Evolutionary conservation across 2,888 invertebrate species (phyloP), one percentile per base, ranked within the genome.

Genomic region (Limnephilus lunatus): DNA sequence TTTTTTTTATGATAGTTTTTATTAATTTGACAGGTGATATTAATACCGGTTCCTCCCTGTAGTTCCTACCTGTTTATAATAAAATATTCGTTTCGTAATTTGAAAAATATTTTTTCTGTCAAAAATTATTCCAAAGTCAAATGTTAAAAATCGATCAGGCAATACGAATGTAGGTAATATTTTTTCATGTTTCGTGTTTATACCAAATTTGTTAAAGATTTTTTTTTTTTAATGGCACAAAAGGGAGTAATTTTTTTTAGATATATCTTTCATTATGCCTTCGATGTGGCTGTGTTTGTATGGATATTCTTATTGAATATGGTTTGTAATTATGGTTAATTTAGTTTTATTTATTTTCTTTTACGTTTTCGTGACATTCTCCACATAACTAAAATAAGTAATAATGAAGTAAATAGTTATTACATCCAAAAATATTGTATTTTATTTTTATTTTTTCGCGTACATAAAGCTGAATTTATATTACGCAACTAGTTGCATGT

Each of bases 271-370:
- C 85, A 85, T 14, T 85, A 90, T 68, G 85, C 85, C 19, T 85
- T 90, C 35, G 85, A 90, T 53, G n/a, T 85, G 31, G 85, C 53
- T 25, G 25, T 83, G 30, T 90, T 85, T 82, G 14, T 39, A 39
- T 91, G 91, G 91, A 81, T 91, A 35, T 88, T 88, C 53, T 30
- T 82, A 11, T 82, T 32, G 32, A 88, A 91, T 35, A 88, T 88
- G 91, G 90, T 90, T 39, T 39, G 90, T 90, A 82, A 25, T 68
- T 68, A 2, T 25, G 25, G 68, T 68, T 25, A 25, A 25, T 7
- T 68, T n/a, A 25, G 25, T 68, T 68, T 25, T 25, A 25, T 68
- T 53, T 19, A 53, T 19, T n/a, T 53, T 68, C 4, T 68, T 68
- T 68, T 25, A n/a, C 25, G 68, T 68, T 68, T 68, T 68, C 25